These are phyloP conservation scores for Xiphophorus maculatus DNA, from an alignment of 2,113 vertebrate species.

Conservation along the genomic window DNA sequence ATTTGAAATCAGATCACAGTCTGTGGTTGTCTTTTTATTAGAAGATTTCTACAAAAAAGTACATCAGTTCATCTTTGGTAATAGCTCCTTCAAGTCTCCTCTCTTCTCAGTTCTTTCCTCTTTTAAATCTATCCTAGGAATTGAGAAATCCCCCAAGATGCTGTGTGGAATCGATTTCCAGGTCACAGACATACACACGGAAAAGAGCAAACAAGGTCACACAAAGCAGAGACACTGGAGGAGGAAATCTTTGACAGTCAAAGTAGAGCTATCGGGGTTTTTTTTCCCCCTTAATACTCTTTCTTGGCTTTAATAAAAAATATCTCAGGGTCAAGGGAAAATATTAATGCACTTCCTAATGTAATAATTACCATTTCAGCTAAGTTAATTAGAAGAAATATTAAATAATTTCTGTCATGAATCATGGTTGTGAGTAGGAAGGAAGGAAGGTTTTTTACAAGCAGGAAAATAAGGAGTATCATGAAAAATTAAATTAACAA, in stretches of 20 bases:
- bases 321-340: background rate
- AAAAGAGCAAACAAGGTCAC: conserved; percentile 2
- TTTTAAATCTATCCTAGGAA: background rate
- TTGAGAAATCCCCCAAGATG: conserved; percentile 1
- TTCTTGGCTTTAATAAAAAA: background rate
- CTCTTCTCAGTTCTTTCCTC: background rate
- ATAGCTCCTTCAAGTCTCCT: background rate
- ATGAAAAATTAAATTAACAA: no score
- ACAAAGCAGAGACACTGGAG: background rate
- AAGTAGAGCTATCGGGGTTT: background rate
- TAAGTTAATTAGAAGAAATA: background rate
- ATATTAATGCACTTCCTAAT: background rate
- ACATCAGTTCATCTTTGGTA: background rate
- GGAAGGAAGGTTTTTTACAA: no score
- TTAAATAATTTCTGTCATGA: background rate
- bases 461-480: no score
- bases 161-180: background rate
- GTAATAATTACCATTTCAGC: background rate
- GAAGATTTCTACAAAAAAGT: background rate
- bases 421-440: no score
- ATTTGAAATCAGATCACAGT: background rate
- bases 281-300: background rate
- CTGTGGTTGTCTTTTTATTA: background rate
- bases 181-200: background rate
- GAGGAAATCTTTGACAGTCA: background rate